Conservation (phyloP, 2,888 invertebrate species). For the Acronicta psi region DNA sequence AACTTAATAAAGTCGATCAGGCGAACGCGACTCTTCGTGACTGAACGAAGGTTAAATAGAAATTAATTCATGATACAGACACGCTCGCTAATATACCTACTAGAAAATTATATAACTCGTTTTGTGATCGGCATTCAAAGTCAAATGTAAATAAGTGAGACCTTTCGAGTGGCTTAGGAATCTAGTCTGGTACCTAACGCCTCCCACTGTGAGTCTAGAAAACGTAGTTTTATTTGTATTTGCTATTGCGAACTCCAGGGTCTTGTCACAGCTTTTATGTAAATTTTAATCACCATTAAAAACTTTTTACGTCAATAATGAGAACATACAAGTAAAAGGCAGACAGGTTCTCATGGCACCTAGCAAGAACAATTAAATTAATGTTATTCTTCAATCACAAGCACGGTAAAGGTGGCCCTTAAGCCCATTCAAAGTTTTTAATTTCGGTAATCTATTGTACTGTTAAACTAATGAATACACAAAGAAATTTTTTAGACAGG, state of each 20-base stretch:
- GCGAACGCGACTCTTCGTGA: conserved; percentile 67
- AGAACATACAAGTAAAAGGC: no score
- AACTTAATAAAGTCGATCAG: conserved; percentile 42
- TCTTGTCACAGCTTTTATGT: conserved; percentile 20
- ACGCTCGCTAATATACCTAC: conserved; percentile 62
- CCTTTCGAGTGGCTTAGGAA: conserved; percentile 64
- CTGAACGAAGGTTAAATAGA: conserved; percentile 68
- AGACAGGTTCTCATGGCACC: no score
- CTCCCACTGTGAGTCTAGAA: conserved; percentile 39
- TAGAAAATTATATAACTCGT: conserved; percentile 62
- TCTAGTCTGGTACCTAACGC: conserved; percentile 57
- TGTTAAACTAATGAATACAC: not conserved
- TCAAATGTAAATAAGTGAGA: conserved; percentile 66
- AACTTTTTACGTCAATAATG: conserved; percentile 9
- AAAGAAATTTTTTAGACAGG: conserved; percentile 37
- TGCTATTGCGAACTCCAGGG: conserved; percentile 21
- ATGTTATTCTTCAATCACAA: no score
- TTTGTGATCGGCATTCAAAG: conserved; percentile 67
- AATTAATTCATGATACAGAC: conserved; percentile 68
- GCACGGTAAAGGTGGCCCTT: no score
- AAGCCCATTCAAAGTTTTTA: no score
- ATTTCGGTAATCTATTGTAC: no score
- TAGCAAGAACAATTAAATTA: no score
- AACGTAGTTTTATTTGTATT: conserved; percentile 40
- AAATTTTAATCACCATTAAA: conserved; percentile 32